These are phyloP conservation scores for Adoxophyes honmai DNA, from an alignment of 1,140 invertebrate species.

Conservation along the genomic window DNA sequence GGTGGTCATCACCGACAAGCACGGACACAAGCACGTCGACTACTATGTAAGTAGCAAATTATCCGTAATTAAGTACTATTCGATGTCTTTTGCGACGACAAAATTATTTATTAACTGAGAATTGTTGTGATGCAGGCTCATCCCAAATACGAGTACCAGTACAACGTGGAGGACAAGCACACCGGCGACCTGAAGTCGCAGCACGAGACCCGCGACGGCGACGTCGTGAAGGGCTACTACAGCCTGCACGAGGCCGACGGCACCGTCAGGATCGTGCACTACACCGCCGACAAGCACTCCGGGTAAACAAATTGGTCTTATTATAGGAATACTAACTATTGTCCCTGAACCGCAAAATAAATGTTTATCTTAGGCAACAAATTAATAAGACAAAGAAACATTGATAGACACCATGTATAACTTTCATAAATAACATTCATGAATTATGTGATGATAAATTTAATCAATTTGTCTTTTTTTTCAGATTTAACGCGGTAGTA, in stretches of 20 bases:
- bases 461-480: background rate
- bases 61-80: conserved; percentile 54
- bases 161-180: conserved; percentile 66
- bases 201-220: conserved; percentile 58
- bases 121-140: no score
- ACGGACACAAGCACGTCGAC: conserved; percentile 12
- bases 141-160: conserved; percentile 68
- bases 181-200: conserved; percentile 73
- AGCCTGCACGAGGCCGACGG: conserved; percentile 78
- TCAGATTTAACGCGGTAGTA: conserved; percentile 5
- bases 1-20: conserved; percentile 15
- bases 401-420: no score
- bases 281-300: conserved; percentile 64
- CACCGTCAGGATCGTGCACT: conserved; percentile 72
- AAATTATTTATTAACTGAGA: no score
- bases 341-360: no score
- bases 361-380: no score
- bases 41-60: conserved; percentile 23
- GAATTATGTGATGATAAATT: no score
- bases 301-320: conserved; percentile 44
- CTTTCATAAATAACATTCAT: no score
- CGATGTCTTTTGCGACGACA: no score
- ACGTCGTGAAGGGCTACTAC: conserved; percentile 73
- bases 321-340: no score
- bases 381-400: no score